Evolutionary conservation across 2,888 invertebrate genomes (phyloP).

Genomic region (Timandra comae): DNA sequence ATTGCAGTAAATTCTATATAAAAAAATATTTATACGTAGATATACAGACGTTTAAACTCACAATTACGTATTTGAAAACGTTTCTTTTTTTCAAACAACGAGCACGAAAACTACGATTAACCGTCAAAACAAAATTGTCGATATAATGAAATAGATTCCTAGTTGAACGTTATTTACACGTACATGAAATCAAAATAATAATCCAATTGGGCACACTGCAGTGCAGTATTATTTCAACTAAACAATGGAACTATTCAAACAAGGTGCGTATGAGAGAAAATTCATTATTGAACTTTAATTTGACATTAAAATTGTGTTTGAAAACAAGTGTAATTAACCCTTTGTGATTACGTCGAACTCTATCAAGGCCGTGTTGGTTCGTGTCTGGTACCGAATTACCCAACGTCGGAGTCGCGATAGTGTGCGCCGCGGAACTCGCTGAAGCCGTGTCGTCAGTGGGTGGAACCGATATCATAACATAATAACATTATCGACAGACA

Average conservation of each 20-base stretch:
- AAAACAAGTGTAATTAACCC: conserved; percentile 26
- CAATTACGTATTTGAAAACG: too few relatives aligned
- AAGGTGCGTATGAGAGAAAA: conserved; percentile 30
- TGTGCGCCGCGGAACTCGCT: conserved; percentile 30
- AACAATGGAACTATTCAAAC: conserved; percentile 49
- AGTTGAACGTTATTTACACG: not conserved
- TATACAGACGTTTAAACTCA: too few relatives aligned
- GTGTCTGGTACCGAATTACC: conserved; percentile 59
- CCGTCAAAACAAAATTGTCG: too few relatives aligned
- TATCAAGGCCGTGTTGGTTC: conserved; percentile 63
- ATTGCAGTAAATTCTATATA: too few relatives aligned
- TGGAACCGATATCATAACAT: conserved; percentile 45
- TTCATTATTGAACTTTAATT: not conserved
- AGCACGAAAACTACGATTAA: too few relatives aligned
- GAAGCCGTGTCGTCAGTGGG: conserved; percentile 45
- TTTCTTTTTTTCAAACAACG: too few relatives aligned
- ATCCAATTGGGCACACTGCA: conserved; percentile 3
- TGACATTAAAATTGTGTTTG: conserved; percentile 1
- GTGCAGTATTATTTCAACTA: not conserved
- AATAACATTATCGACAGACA: conserved; percentile 36
- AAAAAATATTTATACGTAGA: too few relatives aligned
- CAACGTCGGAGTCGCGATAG: conserved; percentile 24
- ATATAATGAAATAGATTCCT: too few relatives aligned
- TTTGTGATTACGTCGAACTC: conserved; percentile 47
- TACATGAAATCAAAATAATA: not conserved